These are phyloP conservation scores for Dolichotis patagonum DNA, from an alignment of 2,113 vertebrate species.

Conservation along the genomic window DNA sequence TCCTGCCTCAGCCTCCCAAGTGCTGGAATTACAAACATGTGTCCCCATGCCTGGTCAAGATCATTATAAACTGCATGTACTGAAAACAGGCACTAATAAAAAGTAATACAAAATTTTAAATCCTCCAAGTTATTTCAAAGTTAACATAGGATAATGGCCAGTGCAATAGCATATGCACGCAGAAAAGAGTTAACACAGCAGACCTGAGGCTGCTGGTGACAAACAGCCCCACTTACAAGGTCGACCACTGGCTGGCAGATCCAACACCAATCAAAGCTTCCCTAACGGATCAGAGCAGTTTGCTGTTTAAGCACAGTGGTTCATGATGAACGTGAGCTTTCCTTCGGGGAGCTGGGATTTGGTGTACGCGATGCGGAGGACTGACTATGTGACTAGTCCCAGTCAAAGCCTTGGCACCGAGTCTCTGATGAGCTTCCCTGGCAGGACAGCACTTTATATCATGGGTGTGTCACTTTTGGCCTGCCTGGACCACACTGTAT, in stretches of 20 bases:
- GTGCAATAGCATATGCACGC: neutral
- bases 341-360: neutral
- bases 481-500: neutral
- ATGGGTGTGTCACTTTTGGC: neutral
- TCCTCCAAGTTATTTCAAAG: neutral
- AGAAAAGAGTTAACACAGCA: conserved; percentile 24
- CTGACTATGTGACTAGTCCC: neutral
- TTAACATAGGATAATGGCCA: neutral
- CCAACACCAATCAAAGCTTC: neutral
- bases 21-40: neutral
- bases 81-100: neutral
- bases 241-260: neutral
- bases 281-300: neutral
- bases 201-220: neutral
- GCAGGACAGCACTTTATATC: neutral
- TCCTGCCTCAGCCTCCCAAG: neutral
- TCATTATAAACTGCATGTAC: neutral
- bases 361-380: neutral
- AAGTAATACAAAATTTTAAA: neutral
- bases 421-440: neutral
- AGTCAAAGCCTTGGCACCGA: neutral
- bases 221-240: neutral
- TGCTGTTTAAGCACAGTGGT: neutral
- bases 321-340: neutral
- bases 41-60: neutral